Conservation (phyloP, 1,140 invertebrate species). For the Bilobella aurantiaca region DNA sequence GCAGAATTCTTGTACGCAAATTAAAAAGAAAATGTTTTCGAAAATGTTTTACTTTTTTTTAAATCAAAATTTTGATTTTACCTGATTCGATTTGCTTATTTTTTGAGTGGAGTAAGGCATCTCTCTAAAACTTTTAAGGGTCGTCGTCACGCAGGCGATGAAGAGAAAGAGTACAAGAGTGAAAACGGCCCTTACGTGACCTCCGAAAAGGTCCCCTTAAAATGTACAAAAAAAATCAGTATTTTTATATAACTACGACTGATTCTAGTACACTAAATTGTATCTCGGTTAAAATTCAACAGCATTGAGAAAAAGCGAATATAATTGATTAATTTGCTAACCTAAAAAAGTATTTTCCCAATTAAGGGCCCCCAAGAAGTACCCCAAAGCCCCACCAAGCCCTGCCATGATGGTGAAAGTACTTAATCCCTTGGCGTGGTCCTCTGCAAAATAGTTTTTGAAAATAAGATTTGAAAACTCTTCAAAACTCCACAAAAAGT, state of each 20-base stretch:
- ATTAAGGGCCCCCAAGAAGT: conserved; percentile 81
- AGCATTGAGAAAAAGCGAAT: background rate
- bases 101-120: conserved; percentile 55
- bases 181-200: conserved; percentile 82
- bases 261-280: too few relatives aligned
- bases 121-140: conserved; percentile 76
- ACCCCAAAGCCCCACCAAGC: conserved; percentile 84
- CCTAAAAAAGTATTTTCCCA: conserved; percentile 78
- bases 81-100: background rate
- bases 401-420: conserved; percentile 96
- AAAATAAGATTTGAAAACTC: background rate
- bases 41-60: background rate
- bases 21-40: background rate
- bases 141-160: conserved; percentile 63
- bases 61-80: background rate
- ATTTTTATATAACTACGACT: too few relatives aligned
- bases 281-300: too few relatives aligned
- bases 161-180: conserved; percentile 78
- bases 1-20: background rate
- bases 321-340: conserved; percentile 38
- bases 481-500: conserved; percentile 22
- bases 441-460: conserved; percentile 50
- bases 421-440: conserved; percentile 81
- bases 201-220: conserved; percentile 61
- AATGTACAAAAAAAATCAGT: too few relatives aligned